phyloP scores from a whole-genome alignment of 2,113 vertebrate species.

The Arenaria interpres region DNA sequence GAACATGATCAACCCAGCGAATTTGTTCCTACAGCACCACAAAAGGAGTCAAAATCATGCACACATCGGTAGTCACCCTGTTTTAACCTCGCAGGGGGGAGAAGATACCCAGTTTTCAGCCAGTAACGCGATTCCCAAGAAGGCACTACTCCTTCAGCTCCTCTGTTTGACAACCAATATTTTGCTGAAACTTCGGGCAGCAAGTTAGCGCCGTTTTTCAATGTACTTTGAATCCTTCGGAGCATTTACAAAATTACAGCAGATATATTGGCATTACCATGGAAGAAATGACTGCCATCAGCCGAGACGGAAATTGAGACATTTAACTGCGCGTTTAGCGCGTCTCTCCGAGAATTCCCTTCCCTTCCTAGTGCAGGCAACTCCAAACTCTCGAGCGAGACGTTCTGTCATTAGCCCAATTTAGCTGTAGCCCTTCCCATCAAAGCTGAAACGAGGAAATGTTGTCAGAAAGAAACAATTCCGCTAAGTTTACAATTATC shows the following conservation, averaged over 20 bases:
- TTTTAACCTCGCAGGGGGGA: background rate
- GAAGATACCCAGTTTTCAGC: background rate
- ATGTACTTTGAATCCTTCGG: background rate
- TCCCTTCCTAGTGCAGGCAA: background rate
- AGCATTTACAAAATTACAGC: slow-evolving; percentile 13
- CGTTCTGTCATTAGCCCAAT: background rate
- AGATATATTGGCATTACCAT: background rate
- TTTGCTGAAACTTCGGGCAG: background rate
- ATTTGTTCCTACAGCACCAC: background rate
- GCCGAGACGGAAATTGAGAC: background rate
- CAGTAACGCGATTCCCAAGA: background rate
- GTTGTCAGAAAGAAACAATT: background rate
- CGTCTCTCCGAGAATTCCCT: background rate
- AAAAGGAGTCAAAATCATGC: background rate
- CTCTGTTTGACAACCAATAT: background rate
- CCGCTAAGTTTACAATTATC: background rate
- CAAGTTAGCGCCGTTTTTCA: background rate
- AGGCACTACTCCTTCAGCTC: background rate
- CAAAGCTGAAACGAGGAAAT: slow-evolving; percentile 12
- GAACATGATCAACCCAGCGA: background rate
- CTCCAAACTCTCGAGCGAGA: background rate
- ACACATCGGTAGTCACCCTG: background rate
- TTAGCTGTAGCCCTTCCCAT: slow-evolving; percentile 7
- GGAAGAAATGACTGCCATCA: slow-evolving; percentile 8
- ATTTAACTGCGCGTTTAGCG: background rate